These are phyloP conservation scores for Crypturellus undulatus DNA, from an alignment of 2,113 vertebrate species.

Conservation along the genomic window DNA sequence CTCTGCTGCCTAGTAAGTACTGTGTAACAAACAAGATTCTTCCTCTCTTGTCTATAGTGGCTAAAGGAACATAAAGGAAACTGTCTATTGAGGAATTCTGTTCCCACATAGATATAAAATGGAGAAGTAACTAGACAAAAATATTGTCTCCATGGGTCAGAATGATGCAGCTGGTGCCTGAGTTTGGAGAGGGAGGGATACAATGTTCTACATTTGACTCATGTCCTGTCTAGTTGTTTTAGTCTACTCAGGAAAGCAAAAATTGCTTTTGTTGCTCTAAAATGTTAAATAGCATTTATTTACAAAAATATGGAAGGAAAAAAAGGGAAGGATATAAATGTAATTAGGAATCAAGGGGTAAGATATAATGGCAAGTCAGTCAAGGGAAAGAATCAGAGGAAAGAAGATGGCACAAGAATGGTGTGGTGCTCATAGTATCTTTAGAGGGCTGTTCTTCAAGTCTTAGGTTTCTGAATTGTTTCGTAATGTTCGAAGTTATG, in stretches of 20 bases:
- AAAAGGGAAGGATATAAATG: neutral
- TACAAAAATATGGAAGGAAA: neutral
- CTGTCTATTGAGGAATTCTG: neutral
- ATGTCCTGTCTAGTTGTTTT: neutral
- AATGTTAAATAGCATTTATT: neutral
- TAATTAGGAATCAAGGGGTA: neutral
- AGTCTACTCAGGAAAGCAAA: neutral
- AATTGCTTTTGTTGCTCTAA: neutral
- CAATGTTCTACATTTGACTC: neutral
- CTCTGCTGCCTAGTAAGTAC: conserved; percentile 97
- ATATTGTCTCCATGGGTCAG: neutral
- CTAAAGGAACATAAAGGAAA: neutral
- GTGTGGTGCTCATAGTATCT: neutral
- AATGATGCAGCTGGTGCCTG: neutral
- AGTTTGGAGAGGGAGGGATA: neutral
- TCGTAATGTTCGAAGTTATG: neutral
- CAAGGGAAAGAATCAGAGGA: neutral
- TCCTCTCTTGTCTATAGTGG: neutral
- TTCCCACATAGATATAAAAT: neutral
- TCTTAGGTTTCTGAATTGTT: neutral
- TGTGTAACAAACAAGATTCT: neutral
- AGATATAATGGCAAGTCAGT: neutral
- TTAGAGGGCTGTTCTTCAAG: neutral
- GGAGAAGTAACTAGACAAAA: neutral
- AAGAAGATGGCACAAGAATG: neutral